phyloP scores from a whole-genome alignment of 37 sponge, comb jelly and placozoan genomes.

The Trichoplax adhaerens region DNA sequence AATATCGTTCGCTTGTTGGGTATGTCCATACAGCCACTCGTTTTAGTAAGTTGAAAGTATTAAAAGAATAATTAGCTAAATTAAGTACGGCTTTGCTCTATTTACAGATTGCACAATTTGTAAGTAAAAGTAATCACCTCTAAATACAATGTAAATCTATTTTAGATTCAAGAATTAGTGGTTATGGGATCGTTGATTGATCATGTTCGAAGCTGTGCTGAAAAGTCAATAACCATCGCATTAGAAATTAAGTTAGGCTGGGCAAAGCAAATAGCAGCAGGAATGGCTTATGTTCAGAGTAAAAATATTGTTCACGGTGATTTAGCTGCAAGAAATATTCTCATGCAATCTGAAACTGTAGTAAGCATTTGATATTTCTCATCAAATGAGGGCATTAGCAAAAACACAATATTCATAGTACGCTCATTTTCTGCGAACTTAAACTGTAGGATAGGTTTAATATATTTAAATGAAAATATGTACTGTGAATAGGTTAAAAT shows the following conservation, averaged over 20 bases:
- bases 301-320: slow-evolving; percentile 89
- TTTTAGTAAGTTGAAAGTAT: slow-evolving; percentile 33
- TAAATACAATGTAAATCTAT: too few relatives aligned
- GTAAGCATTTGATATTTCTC: slow-evolving; percentile 8
- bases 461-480: too few relatives aligned
- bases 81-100: too few relatives aligned
- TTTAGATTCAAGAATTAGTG: not conserved
- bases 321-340: slow-evolving; percentile 86
- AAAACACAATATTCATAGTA: too few relatives aligned
- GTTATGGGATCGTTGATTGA: not conserved
- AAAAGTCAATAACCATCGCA: too few relatives aligned
- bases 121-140: too few relatives aligned
- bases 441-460: too few relatives aligned
- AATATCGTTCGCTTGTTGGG: slow-evolving; percentile 88
- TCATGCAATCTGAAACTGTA: slow-evolving; percentile 40
- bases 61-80: too few relatives aligned
- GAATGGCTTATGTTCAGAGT: slow-evolving; percentile 84
- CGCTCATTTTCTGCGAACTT: too few relatives aligned
- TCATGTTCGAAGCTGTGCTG: too few relatives aligned
- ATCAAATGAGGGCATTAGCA: not conserved
- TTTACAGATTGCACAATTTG: too few relatives aligned
- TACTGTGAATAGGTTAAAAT: slow-evolving; percentile 57
- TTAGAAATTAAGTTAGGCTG: not conserved
- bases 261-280: slow-evolving; percentile 2
- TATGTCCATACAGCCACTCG: slow-evolving; percentile 50